phyloP scores from a whole-genome alignment of 2,113 vertebrate species.

The Caranx ignobilis region DNA sequence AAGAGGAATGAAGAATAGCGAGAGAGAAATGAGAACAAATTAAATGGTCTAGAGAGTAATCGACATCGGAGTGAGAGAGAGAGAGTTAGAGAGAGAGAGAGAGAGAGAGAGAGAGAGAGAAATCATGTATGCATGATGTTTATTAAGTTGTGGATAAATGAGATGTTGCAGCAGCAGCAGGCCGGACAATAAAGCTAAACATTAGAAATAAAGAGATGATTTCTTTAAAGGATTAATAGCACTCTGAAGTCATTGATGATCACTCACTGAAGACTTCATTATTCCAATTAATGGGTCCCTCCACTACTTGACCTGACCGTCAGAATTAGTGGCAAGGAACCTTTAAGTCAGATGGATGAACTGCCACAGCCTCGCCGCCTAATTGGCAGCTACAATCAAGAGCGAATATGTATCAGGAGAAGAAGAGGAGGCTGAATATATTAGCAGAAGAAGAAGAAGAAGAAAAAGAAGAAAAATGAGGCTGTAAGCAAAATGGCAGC shows the following conservation, averaged over 20 bases:
- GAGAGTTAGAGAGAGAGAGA: conserved; percentile 7
- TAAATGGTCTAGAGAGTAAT: conserved; percentile 18
- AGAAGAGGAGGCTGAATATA: conserved; percentile 60
- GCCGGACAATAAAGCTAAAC: conserved; percentile 72
- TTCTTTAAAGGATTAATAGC: conserved; percentile 80
- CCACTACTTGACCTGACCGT: conserved; percentile 82
- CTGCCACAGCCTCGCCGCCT: conserved; percentile 62
- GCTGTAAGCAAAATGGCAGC: conserved; percentile 54
- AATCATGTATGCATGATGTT: conserved; percentile 70
- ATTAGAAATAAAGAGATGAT: conserved; percentile 78
- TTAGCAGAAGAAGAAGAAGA: conserved; percentile 59
- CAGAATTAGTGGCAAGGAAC: conserved; percentile 78
- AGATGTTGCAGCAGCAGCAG: conserved; percentile 71
- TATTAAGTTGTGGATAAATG: conserved; percentile 79
- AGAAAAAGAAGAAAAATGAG: conserved; percentile 72
- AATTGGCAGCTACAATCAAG: conserved; percentile 78
- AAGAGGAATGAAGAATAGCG: neutral
- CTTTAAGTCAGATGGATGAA: conserved; percentile 84
- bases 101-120: neutral
- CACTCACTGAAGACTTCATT: conserved; percentile 84
- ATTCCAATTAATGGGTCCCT: conserved; percentile 85
- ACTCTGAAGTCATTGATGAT: conserved; percentile 73
- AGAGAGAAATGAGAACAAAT: conserved; percentile 8
- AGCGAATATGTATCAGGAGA: conserved; percentile 73
- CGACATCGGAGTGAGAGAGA: neutral